Percentiles rank a stretch among this genome's conserved stretches.
These are phyloP conservation scores for Tragelaphus buxtoni DNA, from an alignment of 2,113 vertebrate species.

Conservation along the genomic window DNA sequence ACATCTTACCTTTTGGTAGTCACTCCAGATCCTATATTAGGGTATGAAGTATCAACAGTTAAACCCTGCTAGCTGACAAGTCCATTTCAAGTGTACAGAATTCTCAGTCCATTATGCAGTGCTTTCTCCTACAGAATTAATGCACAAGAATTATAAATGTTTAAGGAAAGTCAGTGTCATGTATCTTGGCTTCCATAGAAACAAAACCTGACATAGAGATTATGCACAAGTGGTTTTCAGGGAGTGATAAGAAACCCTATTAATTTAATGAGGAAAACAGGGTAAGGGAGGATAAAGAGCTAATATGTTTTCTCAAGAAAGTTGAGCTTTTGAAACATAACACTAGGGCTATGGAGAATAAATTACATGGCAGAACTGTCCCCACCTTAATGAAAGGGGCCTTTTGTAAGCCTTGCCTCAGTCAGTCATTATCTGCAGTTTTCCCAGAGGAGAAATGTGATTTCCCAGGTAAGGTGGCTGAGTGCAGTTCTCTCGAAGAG, in stretches of 20 bases:
- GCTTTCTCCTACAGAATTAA: not conserved
- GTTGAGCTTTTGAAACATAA: not conserved
- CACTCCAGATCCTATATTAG: not conserved
- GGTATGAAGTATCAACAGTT: not conserved
- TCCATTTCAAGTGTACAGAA: not conserved
- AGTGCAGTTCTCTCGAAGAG: not conserved
- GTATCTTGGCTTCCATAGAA: not conserved
- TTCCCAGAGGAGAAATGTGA: not conserved
- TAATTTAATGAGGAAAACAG: not conserved
- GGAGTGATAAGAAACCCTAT: not conserved
- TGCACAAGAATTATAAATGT: not conserved
- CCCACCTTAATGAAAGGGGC: not conserved
- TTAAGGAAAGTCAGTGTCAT: not conserved
- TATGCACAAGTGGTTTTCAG: not conserved
- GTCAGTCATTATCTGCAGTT: not conserved
- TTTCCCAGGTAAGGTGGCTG: not conserved
- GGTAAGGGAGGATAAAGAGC: not conserved
- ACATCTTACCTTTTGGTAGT: not conserved
- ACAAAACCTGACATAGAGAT: not conserved
- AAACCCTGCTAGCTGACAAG: not conserved
- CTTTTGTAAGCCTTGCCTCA: not conserved
- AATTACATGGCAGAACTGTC: not conserved
- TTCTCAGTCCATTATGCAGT: not conserved
- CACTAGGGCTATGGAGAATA: not conserved
- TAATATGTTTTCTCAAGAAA: not conserved